Percentiles rank a stretch among this genome's conserved stretches.
Conservation (phyloP, 2,888 invertebrate species). For the Danaus chrysippus region DNA sequence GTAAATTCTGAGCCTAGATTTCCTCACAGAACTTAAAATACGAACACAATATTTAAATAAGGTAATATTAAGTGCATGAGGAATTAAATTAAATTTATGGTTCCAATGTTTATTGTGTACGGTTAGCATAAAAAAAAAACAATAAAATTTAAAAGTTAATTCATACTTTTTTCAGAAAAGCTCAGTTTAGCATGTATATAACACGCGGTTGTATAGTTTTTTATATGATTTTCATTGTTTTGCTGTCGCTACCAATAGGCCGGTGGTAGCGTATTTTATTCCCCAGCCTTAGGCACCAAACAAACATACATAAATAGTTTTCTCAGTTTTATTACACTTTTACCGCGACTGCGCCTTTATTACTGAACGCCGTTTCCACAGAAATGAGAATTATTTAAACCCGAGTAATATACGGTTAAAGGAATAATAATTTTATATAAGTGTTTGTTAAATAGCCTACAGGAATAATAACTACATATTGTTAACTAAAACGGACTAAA, state of each 20-base stretch:
- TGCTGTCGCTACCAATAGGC: constrained; percentile 45
- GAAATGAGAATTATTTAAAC: not conserved
- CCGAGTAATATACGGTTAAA: not conserved
- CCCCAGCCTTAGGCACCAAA: not conserved
- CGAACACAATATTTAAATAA: no score
- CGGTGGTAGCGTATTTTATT: constrained; percentile 24
- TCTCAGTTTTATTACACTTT: constrained; percentile 2
- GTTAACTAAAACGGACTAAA: not conserved
- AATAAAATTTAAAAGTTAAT: no score
- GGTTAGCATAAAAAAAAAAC: no score
- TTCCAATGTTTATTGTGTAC: no score
- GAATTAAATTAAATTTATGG: no score
- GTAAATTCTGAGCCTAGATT: no score
- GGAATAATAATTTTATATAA: no score
- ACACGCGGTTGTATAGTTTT: not conserved
- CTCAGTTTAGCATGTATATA: no score
- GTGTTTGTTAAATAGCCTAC: no score
- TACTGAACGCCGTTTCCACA: not conserved
- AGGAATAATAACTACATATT: not conserved
- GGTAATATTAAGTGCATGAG: no score
- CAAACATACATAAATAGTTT: constrained; percentile 5
- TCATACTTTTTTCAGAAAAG: no score
- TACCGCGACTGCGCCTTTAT: constrained; percentile 6
- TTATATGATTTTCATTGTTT: constrained; percentile 25
- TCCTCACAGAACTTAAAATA: no score